Conservation (phyloP, 2,888 invertebrate genomes). For the Heliconius sara region DNA sequence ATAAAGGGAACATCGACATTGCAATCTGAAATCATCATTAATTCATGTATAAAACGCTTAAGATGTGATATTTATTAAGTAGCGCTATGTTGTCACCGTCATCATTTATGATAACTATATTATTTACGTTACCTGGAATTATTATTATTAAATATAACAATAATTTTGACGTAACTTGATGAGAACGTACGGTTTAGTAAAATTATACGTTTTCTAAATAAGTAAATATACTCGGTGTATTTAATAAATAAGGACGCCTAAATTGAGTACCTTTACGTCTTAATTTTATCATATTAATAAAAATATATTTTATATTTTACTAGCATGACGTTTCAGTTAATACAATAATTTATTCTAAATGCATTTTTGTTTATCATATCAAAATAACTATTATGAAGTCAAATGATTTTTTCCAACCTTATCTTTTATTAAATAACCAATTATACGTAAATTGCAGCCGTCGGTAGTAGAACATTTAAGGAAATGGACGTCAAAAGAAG, state of each 20-base stretch:
- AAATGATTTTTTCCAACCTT: not conserved
- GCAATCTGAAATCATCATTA: not conserved
- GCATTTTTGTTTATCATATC: not conserved
- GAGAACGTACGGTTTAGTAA: too few species aligned
- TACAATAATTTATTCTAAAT: not conserved
- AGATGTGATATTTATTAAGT: not conserved
- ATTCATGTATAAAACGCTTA: not conserved
- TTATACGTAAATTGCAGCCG: conserved; percentile 84
- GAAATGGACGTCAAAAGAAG: conserved; percentile 93
- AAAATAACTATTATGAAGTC: not conserved
- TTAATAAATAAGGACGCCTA: too few species aligned
- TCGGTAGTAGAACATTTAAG: conserved; percentile 91
- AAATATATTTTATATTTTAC: too few species aligned
- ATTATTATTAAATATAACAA: too few species aligned
- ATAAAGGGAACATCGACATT: conserved; percentile 17
- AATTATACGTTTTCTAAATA: too few species aligned
- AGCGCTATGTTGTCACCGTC: not conserved
- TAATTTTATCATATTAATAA: too few species aligned
- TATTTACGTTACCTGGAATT: not conserved
- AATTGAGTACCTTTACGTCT: too few species aligned
- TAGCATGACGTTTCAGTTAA: not conserved
- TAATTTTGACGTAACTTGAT: too few species aligned
- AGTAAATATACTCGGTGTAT: too few species aligned
- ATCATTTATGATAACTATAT: not conserved
- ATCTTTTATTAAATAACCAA: not conserved